Conservation (phyloP, 2,113 vertebrate species). For the Cettia cetti region DNA sequence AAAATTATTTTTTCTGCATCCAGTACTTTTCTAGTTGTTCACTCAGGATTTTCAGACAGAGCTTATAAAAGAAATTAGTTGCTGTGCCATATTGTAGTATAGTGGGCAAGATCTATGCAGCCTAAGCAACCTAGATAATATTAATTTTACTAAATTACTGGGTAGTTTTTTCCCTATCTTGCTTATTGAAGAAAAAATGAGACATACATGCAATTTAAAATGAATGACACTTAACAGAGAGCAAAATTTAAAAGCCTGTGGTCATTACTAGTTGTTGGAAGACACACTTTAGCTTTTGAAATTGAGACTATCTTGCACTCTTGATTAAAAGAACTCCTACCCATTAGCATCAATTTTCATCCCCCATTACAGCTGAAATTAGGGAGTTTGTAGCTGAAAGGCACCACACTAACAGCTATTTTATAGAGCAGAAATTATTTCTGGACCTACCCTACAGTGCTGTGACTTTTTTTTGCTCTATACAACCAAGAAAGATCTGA, state of each 20-base stretch:
- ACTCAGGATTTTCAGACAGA: background rate
- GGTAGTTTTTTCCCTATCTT: background rate
- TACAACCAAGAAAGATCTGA: background rate
- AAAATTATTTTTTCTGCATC: background rate
- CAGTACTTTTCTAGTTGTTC: background rate
- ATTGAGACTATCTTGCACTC: background rate
- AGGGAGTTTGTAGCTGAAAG: slow-evolving; percentile 23
- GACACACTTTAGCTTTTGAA: background rate
- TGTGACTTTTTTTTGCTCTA: background rate
- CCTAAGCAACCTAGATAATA: background rate
- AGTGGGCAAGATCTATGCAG: background rate
- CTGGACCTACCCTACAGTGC: slow-evolving; percentile 2
- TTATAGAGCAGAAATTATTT: slow-evolving; percentile 39
- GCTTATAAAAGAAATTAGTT: background rate
- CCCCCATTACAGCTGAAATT: background rate
- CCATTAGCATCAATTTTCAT: slow-evolving; percentile 33
- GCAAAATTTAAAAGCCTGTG: background rate
- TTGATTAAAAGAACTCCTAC: background rate
- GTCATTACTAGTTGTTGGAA: background rate
- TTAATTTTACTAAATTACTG: background rate
- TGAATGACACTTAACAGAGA: background rate
- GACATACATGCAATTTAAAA: background rate
- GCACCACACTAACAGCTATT: slow-evolving; percentile 49
- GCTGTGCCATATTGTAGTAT: background rate
- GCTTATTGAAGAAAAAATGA: background rate